Conservation (phyloP, 2,113 vertebrate genomes). For the Hystrix cristata region DNA sequence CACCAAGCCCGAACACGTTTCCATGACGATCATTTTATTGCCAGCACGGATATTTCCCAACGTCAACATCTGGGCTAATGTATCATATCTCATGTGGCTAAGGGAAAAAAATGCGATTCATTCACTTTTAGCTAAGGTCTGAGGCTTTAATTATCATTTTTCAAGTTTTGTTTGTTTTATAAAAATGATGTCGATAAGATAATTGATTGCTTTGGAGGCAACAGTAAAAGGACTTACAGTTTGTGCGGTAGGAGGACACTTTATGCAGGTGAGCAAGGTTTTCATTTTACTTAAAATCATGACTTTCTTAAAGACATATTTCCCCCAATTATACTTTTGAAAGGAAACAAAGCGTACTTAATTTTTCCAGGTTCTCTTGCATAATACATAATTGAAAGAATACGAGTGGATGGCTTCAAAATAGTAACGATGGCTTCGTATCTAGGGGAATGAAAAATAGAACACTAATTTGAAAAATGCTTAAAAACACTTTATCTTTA, state of each 20-base stretch:
- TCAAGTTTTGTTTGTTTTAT: slow-evolving; percentile 63
- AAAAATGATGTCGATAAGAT: slow-evolving; percentile 60
- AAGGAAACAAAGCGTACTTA: slow-evolving; percentile 91
- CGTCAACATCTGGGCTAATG: slow-evolving; percentile 96
- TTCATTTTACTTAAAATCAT: slow-evolving; percentile 83
- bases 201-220: slow-evolving; percentile 62
- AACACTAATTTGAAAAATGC: slow-evolving; percentile 18
- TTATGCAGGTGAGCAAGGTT: slow-evolving; percentile 79
- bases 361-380: slow-evolving; percentile 98
- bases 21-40: slow-evolving; percentile 96
- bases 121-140: slow-evolving; percentile 48
- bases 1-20: slow-evolving; percentile 96
- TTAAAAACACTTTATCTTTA: slow-evolving; percentile 35
- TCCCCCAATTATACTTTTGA: slow-evolving; percentile 75
- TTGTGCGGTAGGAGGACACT: slow-evolving; percentile 72
- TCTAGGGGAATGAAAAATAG: slow-evolving; percentile 85
- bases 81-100: slow-evolving; percentile 97
- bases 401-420: slow-evolving; percentile 95
- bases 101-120: slow-evolving; percentile 38
- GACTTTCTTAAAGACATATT: slow-evolving; percentile 75
- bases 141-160: slow-evolving; percentile 58
- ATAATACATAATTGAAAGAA: slow-evolving; percentile 99
- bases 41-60: slow-evolving; percentile 96
- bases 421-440: slow-evolving; percentile 95
- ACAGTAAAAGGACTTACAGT: slow-evolving; percentile 78